Evolutionary conservation across 2,113 vertebrate species (phyloP), one percentile per base, ranked within the genome.

Genomic region (Mormyrus iriodes): DNA sequence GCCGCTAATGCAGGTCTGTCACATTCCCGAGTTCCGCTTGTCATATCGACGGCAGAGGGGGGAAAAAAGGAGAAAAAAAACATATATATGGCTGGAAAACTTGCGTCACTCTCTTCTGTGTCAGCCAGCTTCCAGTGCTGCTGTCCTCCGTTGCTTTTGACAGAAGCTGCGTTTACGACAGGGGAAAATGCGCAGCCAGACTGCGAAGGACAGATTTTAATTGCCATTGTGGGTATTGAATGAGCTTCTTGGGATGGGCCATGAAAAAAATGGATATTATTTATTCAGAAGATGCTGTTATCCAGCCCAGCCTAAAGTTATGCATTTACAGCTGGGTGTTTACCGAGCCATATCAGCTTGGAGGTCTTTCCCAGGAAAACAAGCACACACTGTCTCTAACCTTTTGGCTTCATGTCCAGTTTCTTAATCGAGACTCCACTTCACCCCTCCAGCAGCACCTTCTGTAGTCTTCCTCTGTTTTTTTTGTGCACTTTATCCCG

Each of bases 201-300:
- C 51, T 17, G 85, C 46, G 7, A 52, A 27, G 27, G 49, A 86
- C 85, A 53, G 27, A 35, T 86, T 86, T 52, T 86, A 86, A 53
- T 49, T 86, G 49, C 85, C 49, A 53, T 31, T 86, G n/a, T 52
- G 48, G 49, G 51, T 53, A 53, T 49, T 86, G 44, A 53, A 31
- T 53, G 49, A 86, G 85, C 12, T 53, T 52, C 51, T 86, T 13
- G 24, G 85, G 51, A 39, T 27, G 51, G 27, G 49, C 31, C 13
- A 42, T 39, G 35, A 6, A 79, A 86, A 53, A 53, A 86, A 53
- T 3, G 13, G 10, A 15, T 46, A 52, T 86, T 48, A 53, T 86
- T 86, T 86, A 86, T 86, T 86, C 27, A 86, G 51, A 86, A 86
- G 85, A 17, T 55, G 51, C 48, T 21, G 27, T 35, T 53, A 55